Conservation (phyloP, 1,140 invertebrate genomes). For the Macrocentrus cingulum region DNA sequence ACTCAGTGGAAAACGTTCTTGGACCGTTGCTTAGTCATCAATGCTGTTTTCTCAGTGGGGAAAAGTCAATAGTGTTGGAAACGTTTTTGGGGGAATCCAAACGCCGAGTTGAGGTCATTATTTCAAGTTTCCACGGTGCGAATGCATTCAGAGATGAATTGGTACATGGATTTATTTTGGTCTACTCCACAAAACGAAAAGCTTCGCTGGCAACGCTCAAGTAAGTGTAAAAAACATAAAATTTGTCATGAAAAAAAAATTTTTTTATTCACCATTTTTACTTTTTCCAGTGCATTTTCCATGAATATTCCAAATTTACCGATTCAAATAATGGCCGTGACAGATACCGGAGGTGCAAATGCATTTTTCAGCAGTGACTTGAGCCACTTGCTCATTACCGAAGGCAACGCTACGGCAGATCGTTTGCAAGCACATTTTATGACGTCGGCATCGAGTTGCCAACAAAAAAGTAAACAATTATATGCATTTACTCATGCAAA, state of each 20-base stretch:
- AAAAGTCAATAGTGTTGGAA: slow-evolving; percentile 86
- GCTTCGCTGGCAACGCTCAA: slow-evolving; percentile 91
- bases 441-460: slow-evolving; percentile 78
- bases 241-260: slow-evolving; percentile 18
- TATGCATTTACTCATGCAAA: slow-evolving; percentile 38
- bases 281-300: slow-evolving; percentile 79
- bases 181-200: slow-evolving; percentile 93
- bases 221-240: slow-evolving; percentile 60
- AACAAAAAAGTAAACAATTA: slow-evolving; percentile 73
- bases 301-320: slow-evolving; percentile 92
- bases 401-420: slow-evolving; percentile 91
- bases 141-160: slow-evolving; percentile 89
- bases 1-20: slow-evolving; percentile 85
- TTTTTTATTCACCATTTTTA: slow-evolving; percentile 26
- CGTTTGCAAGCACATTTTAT: slow-evolving; percentile 89
- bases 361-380: slow-evolving; percentile 90
- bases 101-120: slow-evolving; percentile 86
- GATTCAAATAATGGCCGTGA: slow-evolving; percentile 92
- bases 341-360: slow-evolving; percentile 80
- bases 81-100: slow-evolving; percentile 89
- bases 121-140: slow-evolving; percentile 94
- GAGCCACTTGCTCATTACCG: slow-evolving; percentile 86
- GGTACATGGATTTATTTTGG: slow-evolving; percentile 94
- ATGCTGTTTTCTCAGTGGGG: slow-evolving; percentile 82
- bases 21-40: slow-evolving; percentile 86